Evolutionary conservation across 2,113 vertebrate species (phyloP), one percentile per base, ranked within the genome.

Genomic region (Bos javanicus): DNA sequence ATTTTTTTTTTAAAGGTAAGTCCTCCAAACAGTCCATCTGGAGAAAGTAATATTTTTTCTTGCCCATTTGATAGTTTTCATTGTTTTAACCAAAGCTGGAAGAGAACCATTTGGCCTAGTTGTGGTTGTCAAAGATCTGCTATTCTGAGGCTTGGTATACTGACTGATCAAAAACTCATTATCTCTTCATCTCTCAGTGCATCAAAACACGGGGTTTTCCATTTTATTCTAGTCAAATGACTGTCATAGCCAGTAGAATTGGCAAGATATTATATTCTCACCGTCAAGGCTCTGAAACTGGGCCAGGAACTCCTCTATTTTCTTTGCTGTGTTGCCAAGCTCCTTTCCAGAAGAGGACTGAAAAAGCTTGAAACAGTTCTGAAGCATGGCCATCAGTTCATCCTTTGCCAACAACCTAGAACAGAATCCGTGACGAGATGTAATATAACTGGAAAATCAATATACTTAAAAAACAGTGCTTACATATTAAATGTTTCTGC

Each of bases 351-450:
- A 98, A 98, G 98, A 98, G 16, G 98, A 98, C 97, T 98, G 98
- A 96, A 99, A 98, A 96, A 99, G 99, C 48, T 98, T 99, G 36
- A 97, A 95, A 98, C 99, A 99, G 48, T 98, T 99, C 94, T 99
- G 98, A 56, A 99, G 99, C 95, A 98, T 98, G 87, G 93, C 90
- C 90, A 99, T 97, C 96, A 99, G 98, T 98, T 99, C 99, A 64
- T 99, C 99, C 97, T 99, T 99, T 91, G 99, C 99, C 98, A 99
- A 97, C 99, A 99, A 99, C 98, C 99, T 99, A 93, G 94, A 83
- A 98, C 28, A 98, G 74, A 98, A 96, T 95, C 90, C 95, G 83
- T 97, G 93, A 97, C 60, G 43, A 94, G 48, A 94, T 95, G 36
- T 91, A 95, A 96, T 64, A 80, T 94, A 96, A 2, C 0, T n/a